phyloP scores from a whole-genome alignment of 2,797 vertebrate genomes.

The Neostethus bicornis region DNA sequence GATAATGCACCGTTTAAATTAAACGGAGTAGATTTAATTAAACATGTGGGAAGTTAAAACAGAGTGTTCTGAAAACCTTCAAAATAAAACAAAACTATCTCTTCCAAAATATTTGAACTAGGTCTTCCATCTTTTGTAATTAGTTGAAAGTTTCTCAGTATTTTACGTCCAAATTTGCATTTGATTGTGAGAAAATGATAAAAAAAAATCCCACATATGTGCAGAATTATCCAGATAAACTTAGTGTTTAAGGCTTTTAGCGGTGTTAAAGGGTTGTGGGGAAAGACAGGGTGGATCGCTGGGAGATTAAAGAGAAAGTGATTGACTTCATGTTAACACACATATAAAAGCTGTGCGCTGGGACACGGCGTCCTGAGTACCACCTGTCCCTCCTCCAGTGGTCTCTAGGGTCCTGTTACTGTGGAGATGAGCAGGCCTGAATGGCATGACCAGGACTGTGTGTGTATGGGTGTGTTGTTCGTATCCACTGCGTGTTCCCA shows the following conservation, averaged over 20 bases:
- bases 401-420: conserved; percentile 91
- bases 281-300: conserved; percentile 1
- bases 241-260: conserved; percentile 1
- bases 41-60: neutral
- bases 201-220: conserved; percentile 13
- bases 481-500: conserved; percentile 56
- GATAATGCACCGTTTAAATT: too few species aligned
- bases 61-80: conserved; percentile 1
- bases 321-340: conserved; percentile 49
- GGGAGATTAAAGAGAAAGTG: conserved; percentile 28
- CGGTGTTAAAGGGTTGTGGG: neutral
- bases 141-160: conserved; percentile 22
- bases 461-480: conserved; percentile 37
- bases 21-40: too few species aligned
- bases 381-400: conserved; percentile 51
- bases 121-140: conserved; percentile 30
- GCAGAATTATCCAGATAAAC: neutral
- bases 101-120: conserved; percentile 2
- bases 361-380: conserved; percentile 58
- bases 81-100: conserved; percentile 1
- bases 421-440: conserved; percentile 84
- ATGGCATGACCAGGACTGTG: conserved; percentile 66
- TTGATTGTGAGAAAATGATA: neutral
- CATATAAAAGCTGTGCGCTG: conserved; percentile 53
- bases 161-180: neutral